phyloP scores from a whole-genome alignment of 1,140 invertebrate genomes.

The Drosophila repleta region DNA sequence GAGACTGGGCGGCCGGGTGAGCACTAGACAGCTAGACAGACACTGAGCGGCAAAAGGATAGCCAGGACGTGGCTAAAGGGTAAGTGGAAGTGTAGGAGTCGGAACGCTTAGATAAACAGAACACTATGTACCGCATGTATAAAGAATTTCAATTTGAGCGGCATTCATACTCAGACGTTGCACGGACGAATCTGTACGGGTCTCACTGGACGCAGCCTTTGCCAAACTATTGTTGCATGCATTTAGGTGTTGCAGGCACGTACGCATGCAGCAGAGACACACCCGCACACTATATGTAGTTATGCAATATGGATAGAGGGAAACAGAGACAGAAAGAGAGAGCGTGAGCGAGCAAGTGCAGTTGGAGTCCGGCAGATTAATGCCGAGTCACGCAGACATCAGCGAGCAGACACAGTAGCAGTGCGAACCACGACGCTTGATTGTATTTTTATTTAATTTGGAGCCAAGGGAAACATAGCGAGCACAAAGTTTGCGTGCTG shows the following conservation, averaged over 20 bases:
- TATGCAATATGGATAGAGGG: conserved; percentile 36
- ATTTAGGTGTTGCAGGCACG: conserved; percentile 76
- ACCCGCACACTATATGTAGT: conserved; percentile 35
- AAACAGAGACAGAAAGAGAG: conserved; percentile 16
- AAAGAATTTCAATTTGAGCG: conserved; percentile 77
- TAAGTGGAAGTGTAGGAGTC: background rate
- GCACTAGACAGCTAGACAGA: conserved; percentile 17
- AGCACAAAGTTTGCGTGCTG: conserved; percentile 20
- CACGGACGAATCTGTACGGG: conserved; percentile 10
- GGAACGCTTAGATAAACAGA: conserved; percentile 61
- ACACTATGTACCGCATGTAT: conserved; percentile 28
- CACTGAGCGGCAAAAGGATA: background rate
- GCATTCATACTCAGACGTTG: conserved; percentile 42
- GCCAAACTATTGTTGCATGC: conserved; percentile 61
- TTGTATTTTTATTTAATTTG: conserved; percentile 77
- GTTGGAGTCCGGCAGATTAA: conserved; percentile 57
- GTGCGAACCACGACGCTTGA: conserved; percentile 40
- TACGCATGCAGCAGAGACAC: conserved; percentile 50
- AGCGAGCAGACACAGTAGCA: background rate
- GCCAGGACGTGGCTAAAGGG: background rate
- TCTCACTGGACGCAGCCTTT: conserved; percentile 17
- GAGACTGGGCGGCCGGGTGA: conserved; percentile 1
- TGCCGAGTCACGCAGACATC: conserved; percentile 46
- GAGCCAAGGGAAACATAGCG: conserved; percentile 25
- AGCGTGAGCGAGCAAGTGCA: conserved; percentile 17